phyloP scores from a whole-genome alignment of 1,140 invertebrate species.

The Drosophila mojavensis region DNA sequence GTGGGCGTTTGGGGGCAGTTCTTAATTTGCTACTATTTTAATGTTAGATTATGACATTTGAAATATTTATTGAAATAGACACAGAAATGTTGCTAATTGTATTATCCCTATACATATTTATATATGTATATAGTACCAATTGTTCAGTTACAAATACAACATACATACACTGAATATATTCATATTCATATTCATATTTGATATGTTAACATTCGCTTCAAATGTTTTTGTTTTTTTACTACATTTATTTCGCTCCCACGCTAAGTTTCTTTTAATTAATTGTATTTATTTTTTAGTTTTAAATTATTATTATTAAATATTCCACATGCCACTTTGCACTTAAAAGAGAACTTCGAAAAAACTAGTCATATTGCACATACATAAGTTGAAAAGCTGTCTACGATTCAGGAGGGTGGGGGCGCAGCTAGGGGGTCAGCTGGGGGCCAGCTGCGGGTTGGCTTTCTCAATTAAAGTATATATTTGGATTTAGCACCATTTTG shows the following conservation, averaged over 20 bases:
- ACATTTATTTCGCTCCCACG: slow-evolving; percentile 10
- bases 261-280: slow-evolving; percentile 24
- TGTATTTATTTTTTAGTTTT: neutral
- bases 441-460: slow-evolving; percentile 22
- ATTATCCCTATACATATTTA: slow-evolving; percentile 10
- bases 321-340: slow-evolving; percentile 20
- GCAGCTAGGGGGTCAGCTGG: slow-evolving; percentile 4
- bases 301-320: neutral
- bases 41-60: slow-evolving; percentile 61
- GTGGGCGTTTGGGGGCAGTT: neutral
- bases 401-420: slow-evolving; percentile 8
- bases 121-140: slow-evolving; percentile 29
- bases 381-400: slow-evolving; percentile 57
- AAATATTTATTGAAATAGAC: slow-evolving; percentile 69
- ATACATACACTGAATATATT: slow-evolving; percentile 13
- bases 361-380: slow-evolving; percentile 87
- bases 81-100: slow-evolving; percentile 75
- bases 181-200: slow-evolving; percentile 56
- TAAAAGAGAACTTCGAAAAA: slow-evolving; percentile 84
- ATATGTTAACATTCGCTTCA: slow-evolving; percentile 74
- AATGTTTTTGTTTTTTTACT: slow-evolving; percentile 20
- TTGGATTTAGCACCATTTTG: slow-evolving; percentile 84
- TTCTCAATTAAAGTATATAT: slow-evolving; percentile 77
- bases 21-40: slow-evolving; percentile 6
- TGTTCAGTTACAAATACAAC: slow-evolving; percentile 26